These are phyloP conservation scores for Candidula unifasciata DNA, from an alignment of 2,888 invertebrate genomes.

Conservation along the genomic window DNA sequence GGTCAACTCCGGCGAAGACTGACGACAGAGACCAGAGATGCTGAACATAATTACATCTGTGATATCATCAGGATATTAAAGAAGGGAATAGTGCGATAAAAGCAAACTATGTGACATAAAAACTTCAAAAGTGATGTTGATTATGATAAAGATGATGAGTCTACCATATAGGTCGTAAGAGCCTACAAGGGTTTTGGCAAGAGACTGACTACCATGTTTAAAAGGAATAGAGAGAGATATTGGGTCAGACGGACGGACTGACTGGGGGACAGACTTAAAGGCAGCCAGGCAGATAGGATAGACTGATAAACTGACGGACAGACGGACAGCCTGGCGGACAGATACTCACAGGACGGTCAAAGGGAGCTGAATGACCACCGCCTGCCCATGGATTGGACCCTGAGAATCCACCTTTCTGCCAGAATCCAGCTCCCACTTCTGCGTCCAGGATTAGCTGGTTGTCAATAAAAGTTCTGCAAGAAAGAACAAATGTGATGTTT, in stretches of 20 bases:
- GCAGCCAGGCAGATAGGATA: background rate
- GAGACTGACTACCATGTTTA: too few species aligned
- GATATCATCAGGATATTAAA: too few species aligned
- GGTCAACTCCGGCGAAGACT: too few species aligned
- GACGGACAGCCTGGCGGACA: background rate
- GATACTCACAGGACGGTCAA: slow-evolving; percentile 58
- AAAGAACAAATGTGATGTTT: background rate
- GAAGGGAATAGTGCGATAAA: too few species aligned
- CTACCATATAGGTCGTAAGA: too few species aligned
- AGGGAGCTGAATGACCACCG: slow-evolving; percentile 69
- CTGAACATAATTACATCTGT: too few species aligned
- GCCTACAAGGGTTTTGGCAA: too few species aligned
- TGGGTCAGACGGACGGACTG: background rate
- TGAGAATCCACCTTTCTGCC: slow-evolving; percentile 80
- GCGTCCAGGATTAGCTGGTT: slow-evolving; percentile 60
- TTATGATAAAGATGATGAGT: too few species aligned
- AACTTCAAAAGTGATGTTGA: too few species aligned
- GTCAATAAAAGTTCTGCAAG: slow-evolving; percentile 66
- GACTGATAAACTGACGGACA: background rate
- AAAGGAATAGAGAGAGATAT: background rate
- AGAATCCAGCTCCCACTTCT: slow-evolving; percentile 80
- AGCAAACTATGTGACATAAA: too few species aligned
- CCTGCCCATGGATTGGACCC: slow-evolving; percentile 69
- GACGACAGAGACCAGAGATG: too few species aligned
- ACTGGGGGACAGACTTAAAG: background rate